Evolutionary conservation across 2,888 invertebrate species (phyloP), one percentile per base, ranked within the genome.

Genomic region (Drymonia ruficornis): DNA sequence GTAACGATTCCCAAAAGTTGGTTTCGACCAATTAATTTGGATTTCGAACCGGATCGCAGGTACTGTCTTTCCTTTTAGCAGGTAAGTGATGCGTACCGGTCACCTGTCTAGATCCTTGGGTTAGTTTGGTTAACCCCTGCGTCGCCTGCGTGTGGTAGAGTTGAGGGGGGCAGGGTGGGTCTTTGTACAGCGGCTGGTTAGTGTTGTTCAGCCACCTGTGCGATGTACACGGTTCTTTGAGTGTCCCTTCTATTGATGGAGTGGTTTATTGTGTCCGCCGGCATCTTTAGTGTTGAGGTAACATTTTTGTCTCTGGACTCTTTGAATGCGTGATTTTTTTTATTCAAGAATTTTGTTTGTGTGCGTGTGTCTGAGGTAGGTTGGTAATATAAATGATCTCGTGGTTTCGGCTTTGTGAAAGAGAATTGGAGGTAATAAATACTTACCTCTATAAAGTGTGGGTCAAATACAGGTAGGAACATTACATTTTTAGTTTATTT

Each of bases 161-260:
- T 56, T 45, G 78, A 70, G 78, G 79, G 83, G 73, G 78, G 70
- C 72, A 70, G 70, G 79, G 81, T 48, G 70, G 80, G 56, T 73
- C 74, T 62, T 61, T 48, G 43, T 60, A 60, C 63, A 62, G 61
- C 64, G 74, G 77, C 49, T 74, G 69, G 74, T 74, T 84, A 86
- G 86, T 88, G 75, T 82, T 78, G 81, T 79, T 80, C 82, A 84
- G 80, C 86, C 89, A 86, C 84, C 87, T 88, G 89, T 86, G 83
- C 79, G 79, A 81, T 75, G 67, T 79, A 85, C 83, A 85, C 82
- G 83, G 78, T 70, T 78, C 76, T 76, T 75, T 79, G 74, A 73
- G 72, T 78, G 79, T 69, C 62, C 71, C 61, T 60, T 69, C 75
- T 77, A 76, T 77, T 78, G 80, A 81, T 74, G 74, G 73, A 81